Percentiles rank a stretch among this genome's conserved stretches.
These are phyloP conservation scores for Hirtodrosophila histrioides DNA, from an alignment of 2,888 invertebrate species.

Conservation along the genomic window DNA sequence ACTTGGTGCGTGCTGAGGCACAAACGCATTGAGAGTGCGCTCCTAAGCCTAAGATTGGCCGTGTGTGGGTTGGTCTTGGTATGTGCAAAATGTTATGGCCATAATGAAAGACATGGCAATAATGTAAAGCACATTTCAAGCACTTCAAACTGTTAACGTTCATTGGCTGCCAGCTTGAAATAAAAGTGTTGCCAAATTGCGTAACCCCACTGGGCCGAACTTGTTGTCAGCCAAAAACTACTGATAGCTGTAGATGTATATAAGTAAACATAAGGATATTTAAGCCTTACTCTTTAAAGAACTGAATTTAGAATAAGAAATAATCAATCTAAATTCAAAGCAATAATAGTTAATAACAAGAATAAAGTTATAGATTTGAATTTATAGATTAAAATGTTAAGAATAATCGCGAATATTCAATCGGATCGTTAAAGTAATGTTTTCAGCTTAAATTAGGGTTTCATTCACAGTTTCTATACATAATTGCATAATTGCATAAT, in stretches of 20 bases:
- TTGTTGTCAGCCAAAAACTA: constrained; percentile 6
- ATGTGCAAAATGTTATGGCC: constrained; percentile 78
- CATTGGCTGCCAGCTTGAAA: constrained; percentile 52
- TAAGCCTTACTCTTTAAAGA: no score
- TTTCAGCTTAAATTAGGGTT: no score
- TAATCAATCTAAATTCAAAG: no score
- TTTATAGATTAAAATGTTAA: no score
- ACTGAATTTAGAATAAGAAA: no score
- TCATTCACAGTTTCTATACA: no score
- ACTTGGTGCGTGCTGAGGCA: constrained; percentile 51
- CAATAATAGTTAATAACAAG: no score
- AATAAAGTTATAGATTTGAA: no score
- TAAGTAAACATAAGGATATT: no score
- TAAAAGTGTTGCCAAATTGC: constrained; percentile 55
- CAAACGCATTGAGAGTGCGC: constrained; percentile 18
- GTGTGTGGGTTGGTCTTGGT: constrained; percentile 74
- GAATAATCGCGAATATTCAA: no score
- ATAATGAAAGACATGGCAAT: constrained; percentile 70
- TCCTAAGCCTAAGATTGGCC: constrained; percentile 9
- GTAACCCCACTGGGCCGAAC: constrained; percentile 8
- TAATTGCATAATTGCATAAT: no score
- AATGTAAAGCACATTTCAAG: constrained; percentile 56
- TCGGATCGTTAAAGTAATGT: no score
- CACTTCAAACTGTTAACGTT: constrained; percentile 51
- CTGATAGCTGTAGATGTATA: not conserved